Evolutionary conservation across 2,888 invertebrate species (phyloP).

Genomic region (Blastobasis adustella): DNA sequence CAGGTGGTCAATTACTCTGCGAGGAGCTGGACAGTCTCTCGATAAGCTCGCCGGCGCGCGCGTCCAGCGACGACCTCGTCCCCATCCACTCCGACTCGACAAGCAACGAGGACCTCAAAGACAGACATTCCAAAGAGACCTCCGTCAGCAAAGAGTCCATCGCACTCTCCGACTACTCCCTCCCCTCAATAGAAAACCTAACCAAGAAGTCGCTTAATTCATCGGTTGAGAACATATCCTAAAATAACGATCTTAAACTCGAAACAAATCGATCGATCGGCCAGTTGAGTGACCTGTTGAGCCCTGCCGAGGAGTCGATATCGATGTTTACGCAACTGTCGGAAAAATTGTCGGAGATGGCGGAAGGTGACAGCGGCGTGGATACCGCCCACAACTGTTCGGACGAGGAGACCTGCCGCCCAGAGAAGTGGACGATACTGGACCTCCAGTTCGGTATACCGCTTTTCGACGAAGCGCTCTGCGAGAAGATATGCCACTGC

Average conservation of each 20-base stretch:
- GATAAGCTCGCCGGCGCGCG: constrained; percentile 37
- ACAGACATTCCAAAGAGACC: constrained; percentile 37
- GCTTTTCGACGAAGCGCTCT: constrained; percentile 89
- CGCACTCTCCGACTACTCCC: constrained; percentile 40
- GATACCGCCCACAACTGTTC: constrained; percentile 60
- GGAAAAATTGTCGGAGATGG: constrained; percentile 58
- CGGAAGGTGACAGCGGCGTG: constrained; percentile 58
- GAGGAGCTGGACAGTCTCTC: constrained; percentile 83
- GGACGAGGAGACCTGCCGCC: constrained; percentile 57
- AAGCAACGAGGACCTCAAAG: constrained; percentile 50
- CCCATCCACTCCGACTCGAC: constrained; percentile 54
- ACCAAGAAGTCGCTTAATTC: constrained; percentile 8
- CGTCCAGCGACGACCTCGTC: constrained; percentile 51
- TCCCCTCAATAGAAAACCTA: constrained; percentile 37
- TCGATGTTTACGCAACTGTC: constrained; percentile 75
- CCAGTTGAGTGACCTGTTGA: constrained; percentile 67
- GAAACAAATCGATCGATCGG: constrained; percentile 25
- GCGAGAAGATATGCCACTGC: constrained; percentile 87
- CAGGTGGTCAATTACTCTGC: constrained; percentile 80
- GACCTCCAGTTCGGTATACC: constrained; percentile 96
- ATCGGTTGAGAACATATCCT: constrained; percentile 9
- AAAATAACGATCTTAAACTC: constrained; percentile 6
- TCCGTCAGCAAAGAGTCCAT: constrained; percentile 39
- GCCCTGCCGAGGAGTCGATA: constrained; percentile 76
- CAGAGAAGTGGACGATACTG: constrained; percentile 86